Evolutionary conservation across 2,797 vertebrate species (phyloP), one percentile per base, ranked within the genome.

Genomic region (Enteromius fasciolatus): DNA sequence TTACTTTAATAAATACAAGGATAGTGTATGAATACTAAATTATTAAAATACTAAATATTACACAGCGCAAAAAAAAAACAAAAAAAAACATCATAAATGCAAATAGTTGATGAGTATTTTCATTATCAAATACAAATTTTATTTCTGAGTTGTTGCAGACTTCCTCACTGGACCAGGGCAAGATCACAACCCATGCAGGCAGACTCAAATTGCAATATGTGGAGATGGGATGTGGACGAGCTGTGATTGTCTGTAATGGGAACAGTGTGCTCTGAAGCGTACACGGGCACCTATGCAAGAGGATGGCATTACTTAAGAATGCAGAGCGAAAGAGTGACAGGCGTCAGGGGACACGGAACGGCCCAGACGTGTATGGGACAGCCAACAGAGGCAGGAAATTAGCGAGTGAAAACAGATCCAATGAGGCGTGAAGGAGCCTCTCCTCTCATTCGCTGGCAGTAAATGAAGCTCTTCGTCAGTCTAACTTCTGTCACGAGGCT

Each of bases 371-470:
- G 79, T 72, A 78, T 18, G 66, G 82, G 85, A 87, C 72, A 86
- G 87, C 61, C 86, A 89, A 88, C 90, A 92, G 91, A 92, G 90
- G 86, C 87, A 80, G 85, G 89, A 93, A 94, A 94, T 94, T 93
- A 93, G 90, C 87, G 86, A 92, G 91, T 90, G 92, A 94, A 94
- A 94, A 95, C 93, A 93, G 92, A 93, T 88, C 92, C 92, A 94
- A 94, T 94, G 93, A 93, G 92, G 91, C 92, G 86, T 94, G 93
- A 94, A 93, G 92, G 92, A 94, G 92, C 91, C 86, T 89, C 90
- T 89, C 90, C 88, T 89, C 88, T 90, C 86, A 78, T 84, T 66
- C 54, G 46, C 23, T 77, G 75, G 31, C 66, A 59, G 68, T 54
- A 87, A 86, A 87, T 83, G 85, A 79, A 85, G 66, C 78, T 78